Conservation (phyloP, 2,113 vertebrate genomes). For the Calidris pugnax region DNA sequence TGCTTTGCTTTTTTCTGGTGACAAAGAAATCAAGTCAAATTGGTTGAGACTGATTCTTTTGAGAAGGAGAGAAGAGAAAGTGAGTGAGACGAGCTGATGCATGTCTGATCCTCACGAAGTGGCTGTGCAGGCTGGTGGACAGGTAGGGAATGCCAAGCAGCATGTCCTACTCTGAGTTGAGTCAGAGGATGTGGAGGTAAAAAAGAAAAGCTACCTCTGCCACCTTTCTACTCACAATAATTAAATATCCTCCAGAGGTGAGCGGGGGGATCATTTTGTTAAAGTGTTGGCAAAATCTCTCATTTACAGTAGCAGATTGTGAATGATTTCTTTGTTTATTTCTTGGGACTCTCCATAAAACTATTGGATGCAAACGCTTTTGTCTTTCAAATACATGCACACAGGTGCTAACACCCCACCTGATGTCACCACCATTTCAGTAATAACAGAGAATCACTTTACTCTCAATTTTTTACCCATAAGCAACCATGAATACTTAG, state of each 20-base stretch:
- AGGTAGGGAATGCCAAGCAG: neutral
- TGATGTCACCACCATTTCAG: neutral
- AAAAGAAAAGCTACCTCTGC: neutral
- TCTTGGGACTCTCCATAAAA: neutral
- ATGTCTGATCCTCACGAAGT: neutral
- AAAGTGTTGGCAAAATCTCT: neutral
- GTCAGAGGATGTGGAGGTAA: neutral
- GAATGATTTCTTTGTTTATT: neutral
- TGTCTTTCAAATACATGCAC: neutral
- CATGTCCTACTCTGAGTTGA: neutral
- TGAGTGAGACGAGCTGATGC: neutral
- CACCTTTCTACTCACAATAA: neutral
- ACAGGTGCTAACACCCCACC: neutral
- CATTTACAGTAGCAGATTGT: neutral
- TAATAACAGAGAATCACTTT: neutral
- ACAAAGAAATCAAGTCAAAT: neutral
- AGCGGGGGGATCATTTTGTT: neutral
- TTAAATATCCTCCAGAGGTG: neutral
- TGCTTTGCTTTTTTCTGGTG: neutral
- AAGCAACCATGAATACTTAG: neutral
- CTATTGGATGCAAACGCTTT: neutral
- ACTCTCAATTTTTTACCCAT: neutral
- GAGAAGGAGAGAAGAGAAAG: neutral
- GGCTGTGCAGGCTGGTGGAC: neutral
- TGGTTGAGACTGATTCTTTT: neutral